Base-by-base conservation (phyloP, 2,888 invertebrate species). In the Dioctria linearis region DNA sequence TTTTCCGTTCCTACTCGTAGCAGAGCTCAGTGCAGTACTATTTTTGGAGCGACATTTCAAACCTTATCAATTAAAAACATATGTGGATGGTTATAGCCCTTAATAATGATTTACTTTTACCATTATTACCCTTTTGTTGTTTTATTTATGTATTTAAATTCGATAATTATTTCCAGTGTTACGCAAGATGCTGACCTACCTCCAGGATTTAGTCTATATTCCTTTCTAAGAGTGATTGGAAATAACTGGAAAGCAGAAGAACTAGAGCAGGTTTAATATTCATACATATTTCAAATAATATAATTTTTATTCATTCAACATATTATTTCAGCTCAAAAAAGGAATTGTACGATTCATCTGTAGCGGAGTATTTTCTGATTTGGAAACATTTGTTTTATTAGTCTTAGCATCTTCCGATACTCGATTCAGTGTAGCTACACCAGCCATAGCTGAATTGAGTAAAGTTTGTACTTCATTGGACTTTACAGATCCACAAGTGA, bases 391-490 rank as follows among this genome's bases (percentile, higher is more conserved):
- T 39, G 89, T 94, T 82, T 94, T 95, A 79, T 90, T 96, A 81
- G 93, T 97, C 6, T 93, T 98, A 5, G 97, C 95, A 2, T 95
- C 96, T 0, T 94, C 97, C 0, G 98, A 98, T 86, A 95, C 96
- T 0, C 91, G 97, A 83, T 97, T 95, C 87, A 95, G 94, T 88
- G 95, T 98, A 65, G 96, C 96, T 78, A 96, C 96, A 86, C 92
- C 94, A 80, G 97, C 96, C 2, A 96, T 97, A 86, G 93, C 93
- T 83, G 95, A 96, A 84, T 88, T 98, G 6, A 96, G 95, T 85
- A 94, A 95, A 88, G 92, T 94, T 63, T 92, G 93, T 83, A 89
- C 89, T 9, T 91, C 92, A 61, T 90, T 96, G 43, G 95, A 97
- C 86, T 96, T 96, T 94, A 93, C 93, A 57, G 92, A 91, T 81